Evolutionary conservation across 2,888 invertebrate genomes (phyloP), one percentile per base, ranked within the genome.

Genomic region (Bellardia bayeri): DNA sequence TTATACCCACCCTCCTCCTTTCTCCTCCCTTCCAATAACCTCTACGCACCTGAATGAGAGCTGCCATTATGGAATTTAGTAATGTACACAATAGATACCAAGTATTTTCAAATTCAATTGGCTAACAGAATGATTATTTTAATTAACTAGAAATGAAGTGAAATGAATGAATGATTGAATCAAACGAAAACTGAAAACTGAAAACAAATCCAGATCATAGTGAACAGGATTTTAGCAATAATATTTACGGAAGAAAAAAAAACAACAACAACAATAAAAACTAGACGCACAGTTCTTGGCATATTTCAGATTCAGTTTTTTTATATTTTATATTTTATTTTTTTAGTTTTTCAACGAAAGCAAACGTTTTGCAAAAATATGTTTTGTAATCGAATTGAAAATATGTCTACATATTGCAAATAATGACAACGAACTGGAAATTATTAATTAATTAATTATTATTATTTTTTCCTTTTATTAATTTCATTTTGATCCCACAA

Each of bases 11-110:
- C 79, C 45, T 49, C 49, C 63, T 72, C 37, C 49, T 7, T 13
- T 45, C 13, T 42, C 16, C 2, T 45, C 40, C 63, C 37, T 37
- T 56, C 42, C 23, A 16, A 54, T 4, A 2, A 51, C 49, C 51
- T 23, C 72, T 40, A 3, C 68, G 69, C 64, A 82, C 68, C 82
- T 78, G 78, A 87, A 68, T 74, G 84, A 72, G 84, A 85, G 84
- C 78, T 84, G 87, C 87, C 78, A 85, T 78, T 74, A 85, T 64
- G 87, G 84, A 84, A 87, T 87, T 84, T 75, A 82, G 74, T 63
- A 74, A 81, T 58, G 56, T 83, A 86, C 54, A 61, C 63, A 83
- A 75, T 63, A 76, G 63, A 49, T 82, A 82, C 54, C 56, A 82
- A 72, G 45, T 75, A 72, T 61, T 84, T 72, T 71, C 56, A 72